phyloP scores from a whole-genome alignment of 2,113 vertebrate genomes.

The Nesoenas mayeri region DNA sequence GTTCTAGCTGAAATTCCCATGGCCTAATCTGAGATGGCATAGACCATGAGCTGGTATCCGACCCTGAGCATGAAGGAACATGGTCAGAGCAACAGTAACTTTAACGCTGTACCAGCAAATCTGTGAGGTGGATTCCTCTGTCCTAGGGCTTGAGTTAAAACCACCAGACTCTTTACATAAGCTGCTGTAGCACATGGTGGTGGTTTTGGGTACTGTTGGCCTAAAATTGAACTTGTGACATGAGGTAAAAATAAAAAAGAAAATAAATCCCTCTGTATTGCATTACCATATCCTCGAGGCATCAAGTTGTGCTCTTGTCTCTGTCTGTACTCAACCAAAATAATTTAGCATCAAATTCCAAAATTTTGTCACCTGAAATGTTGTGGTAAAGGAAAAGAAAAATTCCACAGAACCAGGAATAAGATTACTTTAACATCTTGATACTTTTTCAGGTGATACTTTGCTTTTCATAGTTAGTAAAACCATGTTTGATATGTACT shows the following conservation, averaged over 20 bases:
- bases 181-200: neutral
- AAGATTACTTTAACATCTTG: neutral
- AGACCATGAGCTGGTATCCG: neutral
- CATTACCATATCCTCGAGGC: slow-evolving; percentile 6
- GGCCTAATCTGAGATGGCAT: neutral
- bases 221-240: slow-evolving; percentile 63
- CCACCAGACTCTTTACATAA: neutral
- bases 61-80: accelerated
- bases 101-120: neutral
- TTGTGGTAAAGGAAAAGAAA: neutral
- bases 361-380: slow-evolving; percentile 33
- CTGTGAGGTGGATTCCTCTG: neutral
- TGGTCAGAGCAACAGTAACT: neutral
- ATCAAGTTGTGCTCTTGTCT: neutral
- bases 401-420: neutral
- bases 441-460: neutral
- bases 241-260: slow-evolving; percentile 61
- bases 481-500: neutral
- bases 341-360: slow-evolving; percentile 27
- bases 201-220: slow-evolving; percentile 35
- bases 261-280: slow-evolving; percentile 50
- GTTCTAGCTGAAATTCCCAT: neutral
- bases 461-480: neutral
- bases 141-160: neutral
- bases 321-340: neutral